These are phyloP conservation scores for Sipha maydis DNA, from an alignment of 2,888 invertebrate genomes.

Conservation along the genomic window DNA sequence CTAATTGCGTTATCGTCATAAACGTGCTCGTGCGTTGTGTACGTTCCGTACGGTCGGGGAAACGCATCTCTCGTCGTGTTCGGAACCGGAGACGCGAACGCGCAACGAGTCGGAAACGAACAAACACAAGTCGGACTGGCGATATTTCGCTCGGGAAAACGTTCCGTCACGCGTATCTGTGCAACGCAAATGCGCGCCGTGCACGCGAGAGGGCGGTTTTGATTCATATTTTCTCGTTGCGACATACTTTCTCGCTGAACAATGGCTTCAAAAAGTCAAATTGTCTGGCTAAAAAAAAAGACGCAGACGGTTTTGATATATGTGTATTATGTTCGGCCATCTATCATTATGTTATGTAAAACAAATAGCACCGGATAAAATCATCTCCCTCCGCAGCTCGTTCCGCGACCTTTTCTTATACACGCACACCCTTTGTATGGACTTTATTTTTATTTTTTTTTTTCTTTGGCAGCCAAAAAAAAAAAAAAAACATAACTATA, in stretches of 20 bases:
- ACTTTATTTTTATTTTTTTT: neutral
- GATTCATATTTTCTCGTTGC: conserved; percentile 35
- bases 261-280: conserved; percentile 26
- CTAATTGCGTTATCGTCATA: no score
- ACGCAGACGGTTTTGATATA: conserved; percentile 32
- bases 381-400: neutral
- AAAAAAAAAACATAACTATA: neutral
- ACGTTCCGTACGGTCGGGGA: no score
- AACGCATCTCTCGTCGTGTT: no score
- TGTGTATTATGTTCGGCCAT: conserved; percentile 41
- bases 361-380: conserved; percentile 53
- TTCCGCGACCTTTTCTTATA: neutral
- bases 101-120: neutral
- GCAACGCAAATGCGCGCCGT: neutral
- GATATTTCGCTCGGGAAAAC: neutral
- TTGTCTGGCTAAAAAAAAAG: neutral
- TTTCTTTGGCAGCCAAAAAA: neutral
- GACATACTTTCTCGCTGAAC: conserved; percentile 14
- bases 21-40: no score
- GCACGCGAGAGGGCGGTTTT: neutral
- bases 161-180: neutral
- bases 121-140: neutral
- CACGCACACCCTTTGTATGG: neutral
- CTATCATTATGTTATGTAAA: conserved; percentile 53
- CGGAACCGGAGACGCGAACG: no score